Percentiles rank a stretch among this genome's conserved stretches.
Evolutionary conservation across 2,888 invertebrate genomes (phyloP).

Genomic region (Melanostoma scalare): DNA sequence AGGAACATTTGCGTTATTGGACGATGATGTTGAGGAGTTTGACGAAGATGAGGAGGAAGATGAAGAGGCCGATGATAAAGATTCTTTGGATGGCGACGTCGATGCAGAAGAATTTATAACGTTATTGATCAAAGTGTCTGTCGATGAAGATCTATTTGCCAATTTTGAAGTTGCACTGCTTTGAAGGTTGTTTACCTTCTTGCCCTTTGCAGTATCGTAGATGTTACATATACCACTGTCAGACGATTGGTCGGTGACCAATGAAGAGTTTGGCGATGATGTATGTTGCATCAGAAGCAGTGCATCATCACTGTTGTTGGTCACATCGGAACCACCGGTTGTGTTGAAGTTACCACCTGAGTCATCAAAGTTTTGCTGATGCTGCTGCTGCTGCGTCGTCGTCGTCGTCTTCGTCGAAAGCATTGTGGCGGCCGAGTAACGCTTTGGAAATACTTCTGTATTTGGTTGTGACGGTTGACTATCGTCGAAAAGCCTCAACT

Average conservation of each 20-base stretch:
- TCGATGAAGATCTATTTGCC: conserved; percentile 46
- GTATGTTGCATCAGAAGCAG: conserved; percentile 76
- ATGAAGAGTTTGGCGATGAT: conserved; percentile 78
- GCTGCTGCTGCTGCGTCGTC: no score
- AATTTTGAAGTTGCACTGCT: conserved; percentile 54
- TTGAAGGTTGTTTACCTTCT: conserved; percentile 39
- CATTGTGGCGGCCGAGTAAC: conserved; percentile 55
- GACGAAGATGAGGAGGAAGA: conserved; percentile 57
- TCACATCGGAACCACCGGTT: conserved; percentile 30
- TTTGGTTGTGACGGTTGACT: conserved; percentile 50
- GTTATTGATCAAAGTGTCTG: conserved; percentile 35
- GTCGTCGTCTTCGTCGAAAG: conserved; percentile 20
- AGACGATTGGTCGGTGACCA: conserved; percentile 77
- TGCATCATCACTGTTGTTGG: conserved; percentile 21
- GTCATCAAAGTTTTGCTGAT: conserved; percentile 76
- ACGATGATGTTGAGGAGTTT: conserved; percentile 50
- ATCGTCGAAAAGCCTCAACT: conserved; percentile 79
- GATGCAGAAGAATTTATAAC: conserved; percentile 43
- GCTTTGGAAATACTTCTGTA: conserved; percentile 54
- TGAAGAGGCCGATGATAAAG: conserved; percentile 54
- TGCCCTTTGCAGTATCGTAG: conserved; percentile 39
- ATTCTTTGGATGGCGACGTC: conserved; percentile 66
- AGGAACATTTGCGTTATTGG: conserved; percentile 59
- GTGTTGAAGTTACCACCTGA: conserved; percentile 76
- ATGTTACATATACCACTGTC: conserved; percentile 78